phyloP scores from a whole-genome alignment of 2,888 invertebrate species.

The Eudasyphora cyanicolor region DNA sequence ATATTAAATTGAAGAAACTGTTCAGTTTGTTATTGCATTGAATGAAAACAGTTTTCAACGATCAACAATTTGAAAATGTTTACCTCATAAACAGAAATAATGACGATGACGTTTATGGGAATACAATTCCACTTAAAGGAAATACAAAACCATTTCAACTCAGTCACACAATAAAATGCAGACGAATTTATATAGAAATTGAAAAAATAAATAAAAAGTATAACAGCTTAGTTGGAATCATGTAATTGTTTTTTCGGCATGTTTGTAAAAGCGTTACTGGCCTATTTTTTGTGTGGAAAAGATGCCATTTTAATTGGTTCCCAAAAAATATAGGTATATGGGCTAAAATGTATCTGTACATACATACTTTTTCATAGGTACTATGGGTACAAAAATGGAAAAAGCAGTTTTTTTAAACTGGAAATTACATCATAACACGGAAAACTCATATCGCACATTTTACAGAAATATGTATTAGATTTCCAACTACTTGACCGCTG shows the following conservation, averaged over 20 bases:
- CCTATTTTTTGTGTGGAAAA: background rate
- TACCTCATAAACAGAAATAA: slow-evolving; percentile 25
- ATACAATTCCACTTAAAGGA: slow-evolving; percentile 4
- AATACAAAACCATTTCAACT: background rate
- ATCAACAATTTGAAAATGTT: slow-evolving; percentile 8
- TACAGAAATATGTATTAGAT: too few relatives aligned
- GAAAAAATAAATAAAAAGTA: slow-evolving; percentile 2
- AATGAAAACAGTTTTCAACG: background rate
- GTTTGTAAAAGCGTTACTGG: background rate
- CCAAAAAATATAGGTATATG: too few relatives aligned
- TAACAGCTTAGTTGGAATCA: background rate
- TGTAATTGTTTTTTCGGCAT: background rate
- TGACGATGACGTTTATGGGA: slow-evolving; percentile 28
- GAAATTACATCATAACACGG: too few relatives aligned
- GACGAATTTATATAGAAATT: background rate
- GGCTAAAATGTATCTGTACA: too few relatives aligned
- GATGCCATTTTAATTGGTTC: too few relatives aligned
- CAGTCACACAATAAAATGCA: slow-evolving; percentile 4
- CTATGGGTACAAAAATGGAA: too few relatives aligned
- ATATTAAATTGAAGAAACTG: background rate
- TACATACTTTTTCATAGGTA: too few relatives aligned
- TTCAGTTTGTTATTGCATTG: background rate
- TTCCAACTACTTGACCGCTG: too few relatives aligned
- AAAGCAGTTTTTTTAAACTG: too few relatives aligned
- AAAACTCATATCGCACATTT: too few relatives aligned